Evolutionary conservation across 2,888 invertebrate genomes (phyloP).

Genomic region (Quadroppia sp.): DNA sequence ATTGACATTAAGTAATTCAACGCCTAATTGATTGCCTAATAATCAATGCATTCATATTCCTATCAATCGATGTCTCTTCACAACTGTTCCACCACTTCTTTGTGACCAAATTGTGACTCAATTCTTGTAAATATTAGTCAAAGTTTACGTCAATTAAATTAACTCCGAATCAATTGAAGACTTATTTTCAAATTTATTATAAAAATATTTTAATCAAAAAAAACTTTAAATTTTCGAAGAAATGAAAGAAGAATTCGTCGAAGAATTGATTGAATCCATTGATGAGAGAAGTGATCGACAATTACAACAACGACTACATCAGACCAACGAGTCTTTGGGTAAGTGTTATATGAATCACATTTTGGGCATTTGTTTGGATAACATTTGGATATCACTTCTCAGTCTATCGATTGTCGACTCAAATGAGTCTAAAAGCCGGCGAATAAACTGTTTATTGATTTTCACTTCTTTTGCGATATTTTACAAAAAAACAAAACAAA

Average conservation of each 20-base stretch:
- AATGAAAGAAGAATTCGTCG: conserved; percentile 15
- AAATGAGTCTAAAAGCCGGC: conserved; percentile 23
- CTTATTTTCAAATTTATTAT: background rate
- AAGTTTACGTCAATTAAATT: background rate
- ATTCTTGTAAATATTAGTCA: conserved; percentile 23
- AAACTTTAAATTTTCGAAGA: background rate
- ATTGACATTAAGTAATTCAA: too few species aligned
- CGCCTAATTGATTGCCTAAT: too few species aligned
- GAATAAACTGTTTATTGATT: conserved; percentile 10
- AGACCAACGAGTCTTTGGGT: too few species aligned
- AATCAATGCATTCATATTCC: background rate
- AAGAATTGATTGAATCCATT: background rate
- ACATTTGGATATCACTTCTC: conserved; percentile 6
- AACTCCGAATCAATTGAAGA: background rate
- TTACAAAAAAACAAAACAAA: background rate
- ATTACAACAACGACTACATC: background rate
- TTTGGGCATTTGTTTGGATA: background rate
- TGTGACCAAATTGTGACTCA: background rate
- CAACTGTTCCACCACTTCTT: background rate
- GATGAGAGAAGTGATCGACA: background rate
- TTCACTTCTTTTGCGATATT: background rate
- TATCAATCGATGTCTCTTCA: background rate
- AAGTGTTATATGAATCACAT: background rate
- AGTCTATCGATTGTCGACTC: background rate
- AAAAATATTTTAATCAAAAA: background rate